Percentiles rank a stretch among this genome's conserved stretches.
Evolutionary conservation across 2,888 invertebrate genomes (phyloP).

Genomic region (Rutpela maculata): DNA sequence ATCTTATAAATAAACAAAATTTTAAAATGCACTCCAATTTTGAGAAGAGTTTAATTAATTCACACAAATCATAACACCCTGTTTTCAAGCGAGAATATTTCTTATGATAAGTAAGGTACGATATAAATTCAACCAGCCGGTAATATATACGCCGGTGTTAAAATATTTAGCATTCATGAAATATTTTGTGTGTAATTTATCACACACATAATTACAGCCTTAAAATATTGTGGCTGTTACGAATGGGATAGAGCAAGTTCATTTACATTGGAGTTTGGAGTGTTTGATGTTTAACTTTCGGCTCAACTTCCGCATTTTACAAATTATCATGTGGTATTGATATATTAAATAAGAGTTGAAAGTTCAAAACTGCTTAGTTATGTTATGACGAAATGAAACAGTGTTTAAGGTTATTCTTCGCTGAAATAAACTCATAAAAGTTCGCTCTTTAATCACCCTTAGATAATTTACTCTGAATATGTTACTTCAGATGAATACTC

Average conservation of each 20-base stretch:
- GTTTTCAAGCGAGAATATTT: background rate
- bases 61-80: background rate
- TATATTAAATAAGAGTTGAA: background rate
- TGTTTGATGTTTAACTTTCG: background rate
- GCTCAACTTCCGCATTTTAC: background rate
- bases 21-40: background rate
- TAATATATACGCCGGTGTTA: background rate
- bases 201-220: conserved; percentile 7
- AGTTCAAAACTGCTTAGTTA: background rate
- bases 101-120: background rate
- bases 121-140: background rate
- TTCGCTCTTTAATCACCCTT: conserved; percentile 21
- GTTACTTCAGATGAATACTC: conserved; percentile 37
- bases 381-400: background rate
- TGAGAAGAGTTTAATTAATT: background rate
- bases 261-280: background rate
- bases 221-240: background rate
- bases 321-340: background rate
- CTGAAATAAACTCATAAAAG: conserved; percentile 8
- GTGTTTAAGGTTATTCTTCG: background rate
- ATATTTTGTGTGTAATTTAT: conserved; percentile 4
- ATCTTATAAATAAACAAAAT: too few species aligned
- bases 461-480: conserved; percentile 34
- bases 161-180: conserved; percentile 2
- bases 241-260: background rate